Conservation (phyloP, 2,113 vertebrate species). For the Talpa occidentalis region DNA sequence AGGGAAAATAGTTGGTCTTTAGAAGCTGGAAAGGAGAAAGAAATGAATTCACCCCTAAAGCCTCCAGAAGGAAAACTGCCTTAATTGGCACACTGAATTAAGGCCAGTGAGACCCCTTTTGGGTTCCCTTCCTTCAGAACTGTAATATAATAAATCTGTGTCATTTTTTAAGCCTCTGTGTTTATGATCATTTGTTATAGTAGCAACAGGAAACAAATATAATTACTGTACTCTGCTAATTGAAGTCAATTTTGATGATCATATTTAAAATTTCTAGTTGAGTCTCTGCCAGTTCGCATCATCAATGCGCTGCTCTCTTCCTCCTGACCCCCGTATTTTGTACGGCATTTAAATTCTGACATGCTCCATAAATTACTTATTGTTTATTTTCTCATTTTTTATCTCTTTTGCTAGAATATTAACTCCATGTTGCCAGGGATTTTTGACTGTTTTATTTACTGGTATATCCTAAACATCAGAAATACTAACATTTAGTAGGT, state of each 20-base stretch:
- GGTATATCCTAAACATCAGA: neutral
- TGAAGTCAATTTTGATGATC: neutral
- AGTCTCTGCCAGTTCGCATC: neutral
- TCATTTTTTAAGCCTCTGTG: neutral
- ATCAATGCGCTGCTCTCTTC: neutral
- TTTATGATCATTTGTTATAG: neutral
- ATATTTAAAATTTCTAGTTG: neutral
- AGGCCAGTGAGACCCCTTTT: neutral
- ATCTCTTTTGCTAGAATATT: neutral
- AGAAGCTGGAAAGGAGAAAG: neutral
- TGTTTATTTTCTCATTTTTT: neutral
- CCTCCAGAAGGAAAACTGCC: neutral
- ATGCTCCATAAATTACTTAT: neutral
- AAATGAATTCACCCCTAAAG: neutral
- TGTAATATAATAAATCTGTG: neutral
- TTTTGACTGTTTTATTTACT: conserved; percentile 1
- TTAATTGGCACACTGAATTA: neutral
- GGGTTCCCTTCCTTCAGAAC: neutral
- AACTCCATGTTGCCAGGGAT: neutral
- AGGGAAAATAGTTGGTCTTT: neutral
- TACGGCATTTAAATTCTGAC: neutral
- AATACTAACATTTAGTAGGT: neutral
- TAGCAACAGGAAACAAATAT: neutral
- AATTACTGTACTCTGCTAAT: neutral
- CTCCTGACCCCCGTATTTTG: conserved; percentile 1